A percentile compares a stretch with the other conserved stretches of the same genome.
Conservation (phyloP, 2,888 invertebrate species). For the Adelognathus sp. region DNA sequence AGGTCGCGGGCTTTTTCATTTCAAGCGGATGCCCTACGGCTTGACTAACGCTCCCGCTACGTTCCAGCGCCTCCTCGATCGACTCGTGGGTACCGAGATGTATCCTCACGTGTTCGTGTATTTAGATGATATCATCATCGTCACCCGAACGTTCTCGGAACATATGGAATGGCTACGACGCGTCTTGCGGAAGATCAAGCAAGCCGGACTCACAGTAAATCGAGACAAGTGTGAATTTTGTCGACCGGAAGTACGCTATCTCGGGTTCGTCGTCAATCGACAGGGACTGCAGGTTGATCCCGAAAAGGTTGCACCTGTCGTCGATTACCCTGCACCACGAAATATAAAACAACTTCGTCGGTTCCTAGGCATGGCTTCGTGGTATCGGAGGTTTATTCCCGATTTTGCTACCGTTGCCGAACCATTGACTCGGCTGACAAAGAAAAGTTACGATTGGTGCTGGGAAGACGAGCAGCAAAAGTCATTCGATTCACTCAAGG, state of each 20-base stretch:
- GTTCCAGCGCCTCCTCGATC: too few relatives aligned
- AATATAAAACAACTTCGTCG: slow-evolving; percentile 51
- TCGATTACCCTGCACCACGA: slow-evolving; percentile 26
- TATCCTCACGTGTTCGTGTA: slow-evolving; percentile 51
- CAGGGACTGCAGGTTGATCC: slow-evolving; percentile 40
- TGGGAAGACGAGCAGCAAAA: slow-evolving; percentile 29
- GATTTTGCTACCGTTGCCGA: slow-evolving; percentile 60
- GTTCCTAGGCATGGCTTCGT: slow-evolving; percentile 67
- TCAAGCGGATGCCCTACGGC: too few relatives aligned
- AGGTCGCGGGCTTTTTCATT: too few relatives aligned
- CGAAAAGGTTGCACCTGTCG: slow-evolving; percentile 22
- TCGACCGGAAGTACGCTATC: slow-evolving; percentile 24
- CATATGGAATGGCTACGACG: slow-evolving; percentile 31
- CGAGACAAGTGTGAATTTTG: slow-evolving; percentile 53
- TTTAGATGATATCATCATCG: slow-evolving; percentile 58
- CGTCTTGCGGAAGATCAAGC: slow-evolving; percentile 1
- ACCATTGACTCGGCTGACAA: slow-evolving; percentile 56
- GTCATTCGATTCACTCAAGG: too few relatives aligned
- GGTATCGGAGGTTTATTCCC: slow-evolving; percentile 65
- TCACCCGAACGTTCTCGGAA: too few relatives aligned
- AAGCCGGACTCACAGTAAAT: slow-evolving; percentile 27
- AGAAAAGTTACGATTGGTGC: slow-evolving; percentile 29
- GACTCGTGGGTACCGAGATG: too few relatives aligned
- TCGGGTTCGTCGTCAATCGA: slow-evolving; percentile 41
- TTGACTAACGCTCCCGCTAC: too few relatives aligned